Percentiles rank a stretch among this genome's conserved stretches.
Evolutionary conservation across 1,140 invertebrate genomes (phyloP).

Genomic region (Drosophila kepulauana): DNA sequence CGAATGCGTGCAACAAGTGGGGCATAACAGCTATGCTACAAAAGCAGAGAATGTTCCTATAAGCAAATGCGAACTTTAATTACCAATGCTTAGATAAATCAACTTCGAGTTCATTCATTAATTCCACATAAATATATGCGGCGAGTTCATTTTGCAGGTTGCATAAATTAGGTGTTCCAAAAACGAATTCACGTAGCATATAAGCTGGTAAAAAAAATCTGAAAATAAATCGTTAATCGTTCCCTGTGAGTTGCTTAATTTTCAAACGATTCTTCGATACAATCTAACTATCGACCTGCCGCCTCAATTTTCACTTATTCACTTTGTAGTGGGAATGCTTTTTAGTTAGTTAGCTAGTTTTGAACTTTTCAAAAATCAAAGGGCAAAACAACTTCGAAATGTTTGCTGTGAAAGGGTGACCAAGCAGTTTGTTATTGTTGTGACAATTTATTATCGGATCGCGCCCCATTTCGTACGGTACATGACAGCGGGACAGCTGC

Average conservation of each 20-base stretch:
- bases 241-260: too few relatives aligned
- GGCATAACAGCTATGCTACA: neutral
- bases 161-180: neutral
- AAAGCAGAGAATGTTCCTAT: neutral
- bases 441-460: slow-evolving; percentile 55
- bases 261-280: too few relatives aligned
- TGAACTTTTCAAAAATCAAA: too few relatives aligned
- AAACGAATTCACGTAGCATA: neutral
- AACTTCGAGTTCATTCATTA: neutral
- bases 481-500: slow-evolving; percentile 45
- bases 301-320: too few relatives aligned
- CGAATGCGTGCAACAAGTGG: slow-evolving; percentile 6
- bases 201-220: too few relatives aligned
- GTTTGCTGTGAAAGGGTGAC: neutral
- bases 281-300: too few relatives aligned
- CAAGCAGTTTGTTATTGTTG: slow-evolving; percentile 17
- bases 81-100: neutral
- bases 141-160: slow-evolving; percentile 1
- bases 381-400: neutral
- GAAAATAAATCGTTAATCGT: too few relatives aligned
- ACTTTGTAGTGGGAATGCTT: too few relatives aligned
- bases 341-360: neutral
- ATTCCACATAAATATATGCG: neutral
- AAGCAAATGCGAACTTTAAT: neutral
- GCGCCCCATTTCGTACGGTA: slow-evolving; percentile 34